Base-by-base conservation (phyloP, 1,140 invertebrate species). In the Anastrepha ludens region DNA sequence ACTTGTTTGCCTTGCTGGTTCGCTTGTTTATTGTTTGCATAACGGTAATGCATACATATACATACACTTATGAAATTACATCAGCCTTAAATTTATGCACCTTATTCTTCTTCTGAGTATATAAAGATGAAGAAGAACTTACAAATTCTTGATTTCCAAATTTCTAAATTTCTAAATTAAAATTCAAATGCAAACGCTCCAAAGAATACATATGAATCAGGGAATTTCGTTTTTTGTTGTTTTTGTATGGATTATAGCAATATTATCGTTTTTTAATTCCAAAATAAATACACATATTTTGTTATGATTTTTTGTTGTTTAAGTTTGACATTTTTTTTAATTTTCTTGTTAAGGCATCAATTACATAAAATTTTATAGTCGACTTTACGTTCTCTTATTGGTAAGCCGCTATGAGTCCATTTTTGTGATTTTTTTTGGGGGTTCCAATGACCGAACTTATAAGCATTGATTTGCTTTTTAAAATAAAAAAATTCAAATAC, bases 51-150 rank as follows among this genome's bases (percentile, higher is more conserved):
- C 64, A 50, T 74, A 47, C 70, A 74, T 74, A 74, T 29, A 47
- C 7, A 62, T 55, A 81, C 74, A 81, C 74, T 81, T 81, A 81
- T 81, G 74, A 55, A 81, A 81, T 81, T 20, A 81, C 74, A 81
- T 81, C 74, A 81, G 74, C 74, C 74, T 81, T 81, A 81, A 81
- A 81, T 41, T 81, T 81, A 81, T 81, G 74, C 74, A 81, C 74
- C 74, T 50, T 8, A 15, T 39, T 67, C 7, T 55, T 55, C 50
- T 55, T 55, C 9, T 74, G 5, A 29, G 44, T 58, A 58, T 81
- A 81, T n/a, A 74, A 20, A 81, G 74, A 29, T 29, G 74, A 55
- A 55, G 47, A 81, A 81, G 74, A 81, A 81, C 74, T 81, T 81
- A 20, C 44, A 81, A 50, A 81, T 81, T 55, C 74, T 55, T 81